phyloP scores from a whole-genome alignment of 2,888 invertebrate species.

The Melikaiella ostensackeni region DNA sequence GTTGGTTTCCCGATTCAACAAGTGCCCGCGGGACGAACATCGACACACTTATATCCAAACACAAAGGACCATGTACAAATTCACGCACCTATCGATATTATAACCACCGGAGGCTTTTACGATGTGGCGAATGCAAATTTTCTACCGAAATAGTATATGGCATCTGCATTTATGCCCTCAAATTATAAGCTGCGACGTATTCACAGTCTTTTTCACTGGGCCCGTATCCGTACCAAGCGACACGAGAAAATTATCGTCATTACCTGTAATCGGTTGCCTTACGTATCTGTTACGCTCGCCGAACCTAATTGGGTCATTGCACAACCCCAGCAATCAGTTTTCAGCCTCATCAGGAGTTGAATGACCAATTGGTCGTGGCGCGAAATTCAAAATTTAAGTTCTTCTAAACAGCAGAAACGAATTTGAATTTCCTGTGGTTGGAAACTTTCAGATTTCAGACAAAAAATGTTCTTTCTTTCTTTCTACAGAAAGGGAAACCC shows the following conservation, averaged over 20 bases:
- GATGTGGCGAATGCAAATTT: constrained; percentile 45
- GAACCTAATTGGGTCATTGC: not conserved
- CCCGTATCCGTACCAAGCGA: not conserved
- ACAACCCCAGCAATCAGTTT: not conserved
- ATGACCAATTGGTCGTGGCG: not conserved
- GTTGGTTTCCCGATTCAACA: constrained; percentile 60
- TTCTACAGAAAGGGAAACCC: not conserved
- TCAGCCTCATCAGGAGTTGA: not conserved
- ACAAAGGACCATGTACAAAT: constrained; percentile 47
- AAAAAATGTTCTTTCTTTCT: not conserved
- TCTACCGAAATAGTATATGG: constrained; percentile 44
- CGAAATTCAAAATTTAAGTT: not conserved
- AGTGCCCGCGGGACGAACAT: constrained; percentile 56
- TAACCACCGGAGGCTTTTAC: not conserved
- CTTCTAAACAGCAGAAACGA: not conserved
- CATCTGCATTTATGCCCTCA: constrained; percentile 11
- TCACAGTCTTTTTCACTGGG: not conserved
- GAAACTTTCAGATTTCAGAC: not conserved
- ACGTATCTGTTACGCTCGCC: not conserved
- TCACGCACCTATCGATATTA: not conserved
- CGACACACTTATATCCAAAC: constrained; percentile 43
- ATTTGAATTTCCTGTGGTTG: no score
- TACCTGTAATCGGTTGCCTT: not conserved
- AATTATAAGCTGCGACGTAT: constrained; percentile 15
- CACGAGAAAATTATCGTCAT: not conserved